Percentiles rank a stretch among this genome's conserved stretches.
Conservation (phyloP, 23 tunicate genomes). For the Trididemnum nubilum region DNA sequence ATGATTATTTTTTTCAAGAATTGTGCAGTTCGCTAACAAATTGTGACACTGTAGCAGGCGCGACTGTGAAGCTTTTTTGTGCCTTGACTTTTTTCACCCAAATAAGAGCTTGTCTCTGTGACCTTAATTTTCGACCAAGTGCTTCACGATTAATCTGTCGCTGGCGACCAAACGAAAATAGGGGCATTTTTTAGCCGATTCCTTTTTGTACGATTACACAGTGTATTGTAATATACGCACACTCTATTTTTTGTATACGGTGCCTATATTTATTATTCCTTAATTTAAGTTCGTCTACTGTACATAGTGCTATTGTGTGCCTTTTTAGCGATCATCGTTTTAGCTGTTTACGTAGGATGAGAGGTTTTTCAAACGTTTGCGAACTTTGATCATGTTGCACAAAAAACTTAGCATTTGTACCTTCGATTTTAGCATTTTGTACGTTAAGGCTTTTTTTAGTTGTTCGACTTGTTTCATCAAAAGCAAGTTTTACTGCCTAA, state of each 20-base stretch:
- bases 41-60: conserved; percentile 11
- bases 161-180: not conserved
- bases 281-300: conserved; percentile 29
- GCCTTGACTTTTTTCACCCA: conserved; percentile 7
- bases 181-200: not conserved
- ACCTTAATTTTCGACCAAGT: not conserved
- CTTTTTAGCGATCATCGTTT: no score
- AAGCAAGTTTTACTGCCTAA: no score
- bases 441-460: no score
- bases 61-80: conserved; percentile 30
- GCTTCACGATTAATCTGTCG: not conserved
- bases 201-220: conserved; percentile 22
- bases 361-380: no score
- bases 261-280: conserved; percentile 13
- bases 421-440: no score
- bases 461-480: no score
- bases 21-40: conserved; percentile 22
- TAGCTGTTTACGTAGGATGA: no score
- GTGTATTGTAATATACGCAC: conserved; percentile 21
- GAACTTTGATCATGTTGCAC: no score
- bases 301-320: not conserved
- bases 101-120: not conserved
- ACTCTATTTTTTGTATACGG: conserved; percentile 18
- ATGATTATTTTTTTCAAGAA: not conserved
- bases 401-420: no score